These are phyloP conservation scores for Pyrochroa serraticornis DNA, from an alignment of 2,888 invertebrate genomes.

Conservation along the genomic window DNA sequence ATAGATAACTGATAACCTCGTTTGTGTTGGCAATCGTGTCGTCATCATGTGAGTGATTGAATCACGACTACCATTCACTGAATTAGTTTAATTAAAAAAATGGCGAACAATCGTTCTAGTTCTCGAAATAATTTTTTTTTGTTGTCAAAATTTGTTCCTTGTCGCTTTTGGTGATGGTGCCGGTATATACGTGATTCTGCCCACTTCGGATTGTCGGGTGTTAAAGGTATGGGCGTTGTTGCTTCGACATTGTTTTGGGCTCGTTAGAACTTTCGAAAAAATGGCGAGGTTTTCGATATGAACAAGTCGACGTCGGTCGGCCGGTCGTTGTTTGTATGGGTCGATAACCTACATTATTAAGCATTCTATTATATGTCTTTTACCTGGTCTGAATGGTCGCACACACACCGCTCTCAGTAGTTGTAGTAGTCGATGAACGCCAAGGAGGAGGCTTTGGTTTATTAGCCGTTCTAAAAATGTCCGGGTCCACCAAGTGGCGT, in stretches of 20 bases:
- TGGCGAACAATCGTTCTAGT: too few relatives aligned
- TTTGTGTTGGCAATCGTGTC: too few relatives aligned
- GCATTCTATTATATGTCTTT: slow-evolving; percentile 56
- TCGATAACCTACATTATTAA: slow-evolving; percentile 60
- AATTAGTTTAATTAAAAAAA: too few relatives aligned
- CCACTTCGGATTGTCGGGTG: too few relatives aligned
- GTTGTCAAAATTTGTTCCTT: not conserved
- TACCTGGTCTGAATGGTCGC: slow-evolving; percentile 52
- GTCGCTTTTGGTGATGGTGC: not conserved
- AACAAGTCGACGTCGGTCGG: slow-evolving; percentile 12
- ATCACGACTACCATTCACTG: too few relatives aligned
- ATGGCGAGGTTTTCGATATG: slow-evolving; percentile 26
- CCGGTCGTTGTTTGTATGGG: slow-evolving; percentile 44
- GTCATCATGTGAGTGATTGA: too few relatives aligned
- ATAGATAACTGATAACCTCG: too few relatives aligned
- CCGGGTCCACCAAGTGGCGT: slow-evolving; percentile 24
- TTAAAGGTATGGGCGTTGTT: not conserved
- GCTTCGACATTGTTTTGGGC: not conserved
- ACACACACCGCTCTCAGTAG: slow-evolving; percentile 37
- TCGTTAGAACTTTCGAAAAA: slow-evolving; percentile 21
- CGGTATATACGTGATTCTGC: not conserved
- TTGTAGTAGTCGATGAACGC: slow-evolving; percentile 31
- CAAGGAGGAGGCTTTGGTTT: slow-evolving; percentile 50
- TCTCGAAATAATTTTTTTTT: too few relatives aligned
- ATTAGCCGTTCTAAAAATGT: slow-evolving; percentile 58